A percentile compares a stretch with the other conserved stretches of the same genome.
Conservation (phyloP, 2,797 vertebrate species). For the Peromyscus nudipes region DNA sequence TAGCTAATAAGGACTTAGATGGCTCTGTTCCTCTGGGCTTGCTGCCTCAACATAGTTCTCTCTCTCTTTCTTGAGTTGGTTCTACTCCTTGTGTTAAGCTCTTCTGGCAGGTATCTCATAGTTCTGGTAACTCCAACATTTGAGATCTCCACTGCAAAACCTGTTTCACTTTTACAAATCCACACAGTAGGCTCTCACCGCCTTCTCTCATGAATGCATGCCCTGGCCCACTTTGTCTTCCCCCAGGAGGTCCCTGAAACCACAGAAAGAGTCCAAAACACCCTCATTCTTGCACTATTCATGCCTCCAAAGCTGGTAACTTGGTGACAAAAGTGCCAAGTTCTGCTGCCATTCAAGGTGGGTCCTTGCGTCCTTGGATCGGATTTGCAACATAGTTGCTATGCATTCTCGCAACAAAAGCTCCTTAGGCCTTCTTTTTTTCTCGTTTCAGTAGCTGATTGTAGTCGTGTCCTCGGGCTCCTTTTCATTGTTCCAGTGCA, state of each 20-base stretch:
- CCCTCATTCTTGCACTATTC: not conserved
- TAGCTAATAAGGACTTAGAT: not conserved
- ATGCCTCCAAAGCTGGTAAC: not conserved
- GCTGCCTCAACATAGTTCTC: not conserved
- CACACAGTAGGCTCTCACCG: not conserved
- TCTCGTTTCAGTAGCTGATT: not conserved
- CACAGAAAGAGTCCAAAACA: not conserved
- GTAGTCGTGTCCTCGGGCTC: not conserved
- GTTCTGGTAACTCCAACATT: not conserved
- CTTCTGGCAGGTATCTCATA: not conserved
- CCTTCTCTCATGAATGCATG: not conserved
- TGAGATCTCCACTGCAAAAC: not conserved
- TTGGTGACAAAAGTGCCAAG: not conserved
- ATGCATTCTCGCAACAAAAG: not conserved
- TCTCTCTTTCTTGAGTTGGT: not conserved
- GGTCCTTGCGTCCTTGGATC: not conserved
- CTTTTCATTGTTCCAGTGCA: not conserved
- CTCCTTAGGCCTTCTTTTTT: not conserved
- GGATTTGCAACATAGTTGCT: not conserved
- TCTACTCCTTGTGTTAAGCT: too few species aligned
- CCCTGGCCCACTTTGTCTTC: not conserved
- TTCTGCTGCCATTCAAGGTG: not conserved
- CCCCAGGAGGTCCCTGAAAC: not conserved
- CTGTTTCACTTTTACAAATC: not conserved
- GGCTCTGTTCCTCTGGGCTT: not conserved